A percentile compares a stretch with the other conserved stretches of the same genome.
phyloP scores from a whole-genome alignment of 2,888 invertebrate genomes.

The Papilio elwesi region DNA sequence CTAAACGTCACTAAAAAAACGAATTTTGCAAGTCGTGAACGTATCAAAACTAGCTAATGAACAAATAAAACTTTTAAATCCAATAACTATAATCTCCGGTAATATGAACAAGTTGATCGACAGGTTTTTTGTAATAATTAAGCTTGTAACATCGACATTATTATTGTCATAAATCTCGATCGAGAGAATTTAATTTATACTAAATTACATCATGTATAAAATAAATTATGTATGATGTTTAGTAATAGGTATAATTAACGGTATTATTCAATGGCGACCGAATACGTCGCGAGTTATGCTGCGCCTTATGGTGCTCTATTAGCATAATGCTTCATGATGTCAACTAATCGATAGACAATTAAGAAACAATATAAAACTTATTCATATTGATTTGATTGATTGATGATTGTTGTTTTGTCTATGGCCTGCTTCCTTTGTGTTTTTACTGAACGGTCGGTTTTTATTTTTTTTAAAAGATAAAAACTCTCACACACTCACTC shows the following conservation, averaged over 20 bases:
- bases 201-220: slow-evolving; percentile 16
- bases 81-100: no score
- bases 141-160: no score
- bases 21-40: no score
- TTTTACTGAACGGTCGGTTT: background rate
- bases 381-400: no score
- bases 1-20: no score
- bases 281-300: slow-evolving; percentile 16
- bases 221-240: slow-evolving; percentile 20
- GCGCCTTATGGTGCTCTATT: slow-evolving; percentile 31
- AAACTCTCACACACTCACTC: no score
- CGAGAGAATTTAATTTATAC: background rate
- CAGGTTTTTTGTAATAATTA: background rate
- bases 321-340: slow-evolving; percentile 34
- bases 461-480: background rate
- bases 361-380: slow-evolving; percentile 30
- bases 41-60: no score
- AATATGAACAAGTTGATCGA: background rate
- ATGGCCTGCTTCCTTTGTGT: background rate
- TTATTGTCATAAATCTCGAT: background rate
- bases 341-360: slow-evolving; percentile 39
- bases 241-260: slow-evolving; percentile 30
- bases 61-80: no score
- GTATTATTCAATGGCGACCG: slow-evolving; percentile 22
- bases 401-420: background rate